Conservation (phyloP, 2,797 vertebrate genomes). For the Anguilla megastoma region DNA sequence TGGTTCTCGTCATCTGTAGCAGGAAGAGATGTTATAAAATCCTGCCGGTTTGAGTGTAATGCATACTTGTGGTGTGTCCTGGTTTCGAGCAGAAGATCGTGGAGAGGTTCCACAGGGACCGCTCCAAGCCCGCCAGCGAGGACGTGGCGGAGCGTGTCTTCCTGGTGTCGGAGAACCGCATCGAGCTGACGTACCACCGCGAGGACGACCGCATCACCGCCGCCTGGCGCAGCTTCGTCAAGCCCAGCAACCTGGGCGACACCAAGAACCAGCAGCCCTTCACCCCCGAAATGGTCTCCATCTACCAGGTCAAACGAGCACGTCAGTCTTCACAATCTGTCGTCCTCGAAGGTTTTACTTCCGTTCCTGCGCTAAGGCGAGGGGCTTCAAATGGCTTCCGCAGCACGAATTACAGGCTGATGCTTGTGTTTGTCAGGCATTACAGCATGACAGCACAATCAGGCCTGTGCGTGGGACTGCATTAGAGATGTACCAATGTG, state of each 20-base stretch:
- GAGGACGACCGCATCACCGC: slow-evolving; percentile 69
- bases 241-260: slow-evolving; percentile 56
- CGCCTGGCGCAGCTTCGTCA: slow-evolving; percentile 71
- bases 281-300: slow-evolving; percentile 68
- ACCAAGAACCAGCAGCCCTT: slow-evolving; percentile 63
- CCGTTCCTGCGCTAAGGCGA: not conserved
- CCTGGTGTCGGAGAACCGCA: slow-evolving; percentile 61
- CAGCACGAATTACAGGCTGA: too few species aligned
- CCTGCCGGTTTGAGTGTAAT: not conserved
- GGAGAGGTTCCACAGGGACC: slow-evolving; percentile 75
- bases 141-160: slow-evolving; percentile 77
- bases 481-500: too few species aligned
- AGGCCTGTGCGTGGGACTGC: too few species aligned
- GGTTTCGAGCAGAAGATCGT: slow-evolving; percentile 73
- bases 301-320: slow-evolving; percentile 68
- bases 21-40: not conserved
- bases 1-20: not conserved
- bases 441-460: too few species aligned
- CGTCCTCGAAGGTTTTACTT: not conserved
- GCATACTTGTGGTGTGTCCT: not conserved
- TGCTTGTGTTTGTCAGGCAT: not conserved
- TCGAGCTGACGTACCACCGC: slow-evolving; percentile 75
- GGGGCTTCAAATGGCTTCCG: not conserved
- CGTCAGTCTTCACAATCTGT: not conserved
- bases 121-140: slow-evolving; percentile 64